Conservation (phyloP, 2,888 invertebrate species). For the Orthosia gracilis region DNA sequence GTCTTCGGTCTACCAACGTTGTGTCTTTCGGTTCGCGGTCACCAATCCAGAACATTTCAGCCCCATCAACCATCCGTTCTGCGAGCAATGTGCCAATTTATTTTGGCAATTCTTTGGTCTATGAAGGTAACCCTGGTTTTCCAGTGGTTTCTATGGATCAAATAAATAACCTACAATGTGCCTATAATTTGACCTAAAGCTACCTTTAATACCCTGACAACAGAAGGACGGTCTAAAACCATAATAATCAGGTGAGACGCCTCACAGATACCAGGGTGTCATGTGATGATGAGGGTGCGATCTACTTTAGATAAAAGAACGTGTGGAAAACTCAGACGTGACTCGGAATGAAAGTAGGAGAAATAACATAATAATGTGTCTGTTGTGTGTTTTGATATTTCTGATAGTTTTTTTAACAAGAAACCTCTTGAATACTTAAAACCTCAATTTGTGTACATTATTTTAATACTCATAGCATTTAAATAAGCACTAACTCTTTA, state of each 20-base stretch:
- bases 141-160: background rate
- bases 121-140: too few relatives aligned
- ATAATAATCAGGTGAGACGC: conserved; percentile 25
- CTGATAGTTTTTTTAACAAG: background rate
- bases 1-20: too few relatives aligned
- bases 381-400: conserved; percentile 24
- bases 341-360: conserved; percentile 18
- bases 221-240: conserved; percentile 21
- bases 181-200: background rate
- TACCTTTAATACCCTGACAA: conserved; percentile 3
- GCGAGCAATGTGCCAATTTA: too few relatives aligned
- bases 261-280: conserved; percentile 30
- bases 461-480: too few relatives aligned
- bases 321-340: conserved; percentile 49
- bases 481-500: too few relatives aligned
- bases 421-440: background rate
- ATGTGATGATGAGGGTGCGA: conserved; percentile 60
- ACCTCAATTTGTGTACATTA: background rate
- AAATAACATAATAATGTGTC: conserved; percentile 20
- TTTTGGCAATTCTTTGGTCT: too few relatives aligned
- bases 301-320: conserved; percentile 58
- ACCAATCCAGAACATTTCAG: too few relatives aligned
- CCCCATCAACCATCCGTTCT: too few relatives aligned
- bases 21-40: too few relatives aligned
- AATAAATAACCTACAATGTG: background rate